Percentiles rank a stretch among this genome's conserved stretches.
Conservation (phyloP, 2,888 invertebrate species). For the Ennomos fuscantarius region DNA sequence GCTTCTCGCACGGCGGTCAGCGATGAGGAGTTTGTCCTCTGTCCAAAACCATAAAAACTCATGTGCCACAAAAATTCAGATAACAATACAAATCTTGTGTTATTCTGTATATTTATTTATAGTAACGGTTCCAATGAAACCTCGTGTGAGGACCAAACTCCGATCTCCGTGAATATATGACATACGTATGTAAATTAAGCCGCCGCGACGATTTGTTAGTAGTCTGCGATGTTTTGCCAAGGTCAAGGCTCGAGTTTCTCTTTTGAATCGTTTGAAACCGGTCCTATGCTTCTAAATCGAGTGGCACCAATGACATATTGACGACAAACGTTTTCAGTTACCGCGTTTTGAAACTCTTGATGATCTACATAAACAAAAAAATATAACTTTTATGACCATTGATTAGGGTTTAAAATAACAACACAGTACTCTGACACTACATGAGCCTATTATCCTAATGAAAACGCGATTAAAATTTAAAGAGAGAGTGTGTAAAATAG, state of each 20-base stretch:
- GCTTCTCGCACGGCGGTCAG: no score
- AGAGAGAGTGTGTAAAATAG: no score
- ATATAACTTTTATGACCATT: neutral
- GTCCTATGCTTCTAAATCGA: constrained; percentile 15
- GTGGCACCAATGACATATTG: constrained; percentile 10
- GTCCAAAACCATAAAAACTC: no score
- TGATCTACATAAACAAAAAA: no score
- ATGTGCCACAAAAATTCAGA: no score
- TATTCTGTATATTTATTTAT: neutral
- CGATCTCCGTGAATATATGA: constrained; percentile 27
- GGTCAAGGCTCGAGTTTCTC: constrained; percentile 36
- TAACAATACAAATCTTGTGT: no score
- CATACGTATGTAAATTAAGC: constrained; percentile 34
- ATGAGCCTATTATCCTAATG: no score
- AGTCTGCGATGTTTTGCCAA: constrained; percentile 23
- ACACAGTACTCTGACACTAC: no score
- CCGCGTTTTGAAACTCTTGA: neutral
- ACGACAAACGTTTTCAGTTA: constrained; percentile 18
- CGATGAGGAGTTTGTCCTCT: no score
- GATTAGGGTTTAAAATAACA: constrained; percentile 1
- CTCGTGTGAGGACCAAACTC: constrained; percentile 6
- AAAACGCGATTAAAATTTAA: no score
- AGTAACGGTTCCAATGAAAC: neutral
- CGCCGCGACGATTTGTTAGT: constrained; percentile 12
- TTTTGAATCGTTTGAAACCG: constrained; percentile 28